Evolutionary conservation across 2,888 invertebrate species (phyloP), one percentile per base, ranked within the genome.

Genomic region (Ochropleura plecta): DNA sequence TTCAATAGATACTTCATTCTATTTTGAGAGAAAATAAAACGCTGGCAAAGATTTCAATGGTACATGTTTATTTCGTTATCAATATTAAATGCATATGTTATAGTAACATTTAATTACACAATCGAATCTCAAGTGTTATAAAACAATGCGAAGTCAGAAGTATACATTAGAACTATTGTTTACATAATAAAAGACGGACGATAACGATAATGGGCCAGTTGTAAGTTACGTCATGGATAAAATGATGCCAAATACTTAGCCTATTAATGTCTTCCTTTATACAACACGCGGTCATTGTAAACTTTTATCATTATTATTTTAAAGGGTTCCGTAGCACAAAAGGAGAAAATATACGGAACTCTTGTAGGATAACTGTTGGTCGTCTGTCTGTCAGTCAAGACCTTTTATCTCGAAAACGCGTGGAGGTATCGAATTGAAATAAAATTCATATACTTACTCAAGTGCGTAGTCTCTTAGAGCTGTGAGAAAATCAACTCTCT

Each of bases 141-240:
- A 83, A 79, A 73, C 59, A 70, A 40, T 44, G 42, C 44, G 20
- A 51, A 57, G 30, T 74, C 48, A 51, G 48, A 72, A 65, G 67
- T 67, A 68, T 20, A 51, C 30, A 63, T 65, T 16, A 18, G 16
- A 70, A 67, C 64, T 53, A 60, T 75, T 70, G 60, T 84, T 80
- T 67, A 80, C 55, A 64, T 76, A 72, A 72, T 69, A 80, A 63
- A 70, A 81, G 48, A 60, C 51, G 40, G 30, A 46, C 49, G 59
- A 76, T 84, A 82, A 67, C 76, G 59, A 66, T 70, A 74, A 67
- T 66, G 53, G 57, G 14, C 42, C 57, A 63, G 59, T 71, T 59
- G 20, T 30, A 48, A 40, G n/a, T 80, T 60, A 51, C 63, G 53
- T 69, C 55, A 60, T 16, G 46, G 18, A 46, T 30, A 30, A 30